Evolutionary conservation across 2,113 vertebrate species (phyloP).

Genomic region (Eurystomus gularis): DNA sequence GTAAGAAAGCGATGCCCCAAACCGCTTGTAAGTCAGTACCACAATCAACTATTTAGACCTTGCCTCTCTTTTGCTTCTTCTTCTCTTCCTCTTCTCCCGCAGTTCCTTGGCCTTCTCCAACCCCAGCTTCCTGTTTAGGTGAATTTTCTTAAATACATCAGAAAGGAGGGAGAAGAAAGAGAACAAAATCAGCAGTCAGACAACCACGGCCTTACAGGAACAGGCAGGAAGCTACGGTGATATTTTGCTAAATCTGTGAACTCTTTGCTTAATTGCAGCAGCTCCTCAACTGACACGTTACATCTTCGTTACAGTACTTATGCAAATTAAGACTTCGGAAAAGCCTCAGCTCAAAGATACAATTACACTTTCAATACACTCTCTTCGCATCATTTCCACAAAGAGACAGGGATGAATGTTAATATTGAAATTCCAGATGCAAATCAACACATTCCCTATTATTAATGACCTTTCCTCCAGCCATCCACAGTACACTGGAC

Average conservation of each 20-base stretch:
- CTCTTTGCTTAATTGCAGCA: not conserved
- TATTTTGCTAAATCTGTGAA: not conserved
- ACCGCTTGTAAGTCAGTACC: not conserved
- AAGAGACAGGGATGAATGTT: not conserved
- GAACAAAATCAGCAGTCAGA: not conserved
- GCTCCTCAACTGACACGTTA: not conserved
- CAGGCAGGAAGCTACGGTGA: too few relatives aligned
- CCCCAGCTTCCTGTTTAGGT: conserved; percentile 85
- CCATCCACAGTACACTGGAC: not conserved
- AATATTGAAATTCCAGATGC: not conserved
- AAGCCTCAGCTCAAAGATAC: not conserved
- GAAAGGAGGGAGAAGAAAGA: not conserved
- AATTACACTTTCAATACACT: not conserved
- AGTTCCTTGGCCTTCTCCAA: conserved; percentile 82
- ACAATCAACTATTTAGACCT: conserved; percentile 40
- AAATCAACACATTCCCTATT: not conserved
- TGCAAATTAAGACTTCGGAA: not conserved
- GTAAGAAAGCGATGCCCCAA: not conserved
- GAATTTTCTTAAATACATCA: conserved; percentile 77
- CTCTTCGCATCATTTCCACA: not conserved
- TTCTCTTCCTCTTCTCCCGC: conserved; percentile 92
- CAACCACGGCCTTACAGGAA: not conserved
- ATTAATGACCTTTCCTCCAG: not conserved
- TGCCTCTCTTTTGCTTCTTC: conserved; percentile 98
- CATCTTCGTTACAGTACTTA: not conserved